Conservation (phyloP, 2,113 vertebrate genomes). For the Muntiacus reevesi region DNA sequence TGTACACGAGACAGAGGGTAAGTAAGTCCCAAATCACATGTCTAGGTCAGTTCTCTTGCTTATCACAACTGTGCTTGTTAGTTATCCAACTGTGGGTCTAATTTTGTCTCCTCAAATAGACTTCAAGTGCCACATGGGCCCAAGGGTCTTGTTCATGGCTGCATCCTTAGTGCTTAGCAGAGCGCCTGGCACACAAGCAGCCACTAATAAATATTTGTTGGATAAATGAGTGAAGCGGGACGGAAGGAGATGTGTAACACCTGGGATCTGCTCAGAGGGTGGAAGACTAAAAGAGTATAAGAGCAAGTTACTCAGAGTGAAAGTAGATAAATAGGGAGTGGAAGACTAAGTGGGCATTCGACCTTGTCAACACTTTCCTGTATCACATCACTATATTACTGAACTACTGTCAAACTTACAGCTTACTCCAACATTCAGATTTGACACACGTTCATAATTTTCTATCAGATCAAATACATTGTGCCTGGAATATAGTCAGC, state of each 20-base stretch:
- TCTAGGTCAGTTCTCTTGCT: not conserved
- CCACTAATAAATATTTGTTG: not conserved
- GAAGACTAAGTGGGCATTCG: not conserved
- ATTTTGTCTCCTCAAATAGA: not conserved
- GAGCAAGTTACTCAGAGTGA: not conserved
- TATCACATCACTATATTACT: not conserved
- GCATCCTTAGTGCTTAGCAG: not conserved
- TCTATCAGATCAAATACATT: not conserved
- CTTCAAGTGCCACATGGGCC: not conserved
- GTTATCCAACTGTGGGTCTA: not conserved
- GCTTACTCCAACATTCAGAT: not conserved
- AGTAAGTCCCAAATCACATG: not conserved
- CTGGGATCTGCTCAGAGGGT: not conserved
- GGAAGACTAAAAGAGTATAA: not conserved
- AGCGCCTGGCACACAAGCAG: not conserved
- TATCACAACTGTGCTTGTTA: not conserved
- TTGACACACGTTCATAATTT: not conserved
- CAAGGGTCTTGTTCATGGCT: not conserved
- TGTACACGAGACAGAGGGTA: not conserved
- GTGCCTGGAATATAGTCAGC: not conserved
- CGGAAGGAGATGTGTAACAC: not conserved
- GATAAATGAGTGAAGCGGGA: not conserved
- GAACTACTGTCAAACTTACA: not conserved
- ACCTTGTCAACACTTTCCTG: not conserved
- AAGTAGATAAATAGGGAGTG: not conserved